phyloP scores from a whole-genome alignment of 2,113 vertebrate species.

The Cebidichthys violaceus region DNA sequence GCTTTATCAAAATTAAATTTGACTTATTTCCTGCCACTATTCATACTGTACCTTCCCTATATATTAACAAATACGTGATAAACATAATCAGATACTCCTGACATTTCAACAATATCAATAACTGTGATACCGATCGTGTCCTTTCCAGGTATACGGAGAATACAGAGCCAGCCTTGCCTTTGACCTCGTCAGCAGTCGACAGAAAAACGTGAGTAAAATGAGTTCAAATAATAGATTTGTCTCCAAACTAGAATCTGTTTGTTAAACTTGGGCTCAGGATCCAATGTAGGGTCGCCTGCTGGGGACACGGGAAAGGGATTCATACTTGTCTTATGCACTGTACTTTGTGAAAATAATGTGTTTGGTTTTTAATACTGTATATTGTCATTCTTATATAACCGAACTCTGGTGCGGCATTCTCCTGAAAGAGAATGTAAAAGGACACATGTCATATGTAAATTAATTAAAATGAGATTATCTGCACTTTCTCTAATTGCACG shows the following conservation, averaged over 20 bases:
- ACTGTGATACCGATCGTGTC: slow-evolving; percentile 29
- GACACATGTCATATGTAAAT: background rate
- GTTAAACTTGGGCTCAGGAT: background rate
- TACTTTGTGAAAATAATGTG: background rate
- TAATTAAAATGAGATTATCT: background rate
- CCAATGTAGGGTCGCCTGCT: background rate
- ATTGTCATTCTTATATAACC: background rate
- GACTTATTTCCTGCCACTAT: background rate
- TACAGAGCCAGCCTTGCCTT: slow-evolving; percentile 98
- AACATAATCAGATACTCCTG: background rate
- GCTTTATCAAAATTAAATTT: background rate
- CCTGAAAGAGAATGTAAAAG: background rate
- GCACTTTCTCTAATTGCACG: background rate
- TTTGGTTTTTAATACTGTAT: background rate
- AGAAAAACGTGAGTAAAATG: slow-evolving; percentile 93
- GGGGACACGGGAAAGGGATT: background rate
- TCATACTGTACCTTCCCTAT: background rate
- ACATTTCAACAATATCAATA: background rate
- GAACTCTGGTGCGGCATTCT: background rate
- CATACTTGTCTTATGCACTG: background rate
- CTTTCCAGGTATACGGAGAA: slow-evolving; percentile 94
- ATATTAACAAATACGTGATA: background rate
- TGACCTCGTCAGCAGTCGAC: slow-evolving; percentile 98
- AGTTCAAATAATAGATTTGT: background rate
- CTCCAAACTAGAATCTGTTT: background rate